Percentiles rank a stretch among this genome's conserved stretches.
Conservation (phyloP, 1,140 invertebrate genomes). For the Tetraneura akinire region DNA sequence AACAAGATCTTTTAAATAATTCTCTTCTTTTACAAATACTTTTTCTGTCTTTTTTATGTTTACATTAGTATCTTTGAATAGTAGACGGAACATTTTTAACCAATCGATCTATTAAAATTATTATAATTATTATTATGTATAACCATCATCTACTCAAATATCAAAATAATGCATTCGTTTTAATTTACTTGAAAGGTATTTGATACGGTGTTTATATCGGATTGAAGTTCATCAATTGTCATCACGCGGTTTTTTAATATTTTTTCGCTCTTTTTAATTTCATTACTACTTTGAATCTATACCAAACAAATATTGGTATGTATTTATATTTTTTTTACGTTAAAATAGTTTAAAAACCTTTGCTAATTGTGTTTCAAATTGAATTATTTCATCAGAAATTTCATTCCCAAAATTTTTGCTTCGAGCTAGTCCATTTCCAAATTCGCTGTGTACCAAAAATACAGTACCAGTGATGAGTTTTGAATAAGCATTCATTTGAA, state of each 20-base stretch:
- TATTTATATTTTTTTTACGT: neutral
- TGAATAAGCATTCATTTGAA: constrained; percentile 61
- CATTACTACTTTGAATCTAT: constrained; percentile 9
- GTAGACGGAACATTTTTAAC: constrained; percentile 54
- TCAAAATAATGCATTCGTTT: neutral
- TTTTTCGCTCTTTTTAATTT: constrained; percentile 25
- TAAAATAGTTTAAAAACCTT: constrained; percentile 58
- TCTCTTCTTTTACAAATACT: constrained; percentile 57
- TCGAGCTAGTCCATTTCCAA: constrained; percentile 13
- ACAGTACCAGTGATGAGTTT: constrained; percentile 60
- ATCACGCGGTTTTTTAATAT: constrained; percentile 19
- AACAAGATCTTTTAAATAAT: constrained; percentile 56
- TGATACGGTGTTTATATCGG: neutral
- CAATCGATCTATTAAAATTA: constrained; percentile 55
- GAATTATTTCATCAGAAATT: constrained; percentile 62
- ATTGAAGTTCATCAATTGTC: constrained; percentile 42
- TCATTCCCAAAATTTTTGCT: constrained; percentile 57
- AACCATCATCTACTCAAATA: too few species aligned
- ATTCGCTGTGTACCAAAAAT: constrained; percentile 52
- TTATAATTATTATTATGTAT: too few species aligned
- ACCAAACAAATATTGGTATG: neutral
- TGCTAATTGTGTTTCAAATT: constrained; percentile 66
- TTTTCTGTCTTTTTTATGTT: constrained; percentile 54
- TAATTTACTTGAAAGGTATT: neutral
- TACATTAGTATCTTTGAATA: constrained; percentile 54